Base-by-base conservation (phyloP, 2,888 invertebrate species). In the Blera fallax region DNA sequence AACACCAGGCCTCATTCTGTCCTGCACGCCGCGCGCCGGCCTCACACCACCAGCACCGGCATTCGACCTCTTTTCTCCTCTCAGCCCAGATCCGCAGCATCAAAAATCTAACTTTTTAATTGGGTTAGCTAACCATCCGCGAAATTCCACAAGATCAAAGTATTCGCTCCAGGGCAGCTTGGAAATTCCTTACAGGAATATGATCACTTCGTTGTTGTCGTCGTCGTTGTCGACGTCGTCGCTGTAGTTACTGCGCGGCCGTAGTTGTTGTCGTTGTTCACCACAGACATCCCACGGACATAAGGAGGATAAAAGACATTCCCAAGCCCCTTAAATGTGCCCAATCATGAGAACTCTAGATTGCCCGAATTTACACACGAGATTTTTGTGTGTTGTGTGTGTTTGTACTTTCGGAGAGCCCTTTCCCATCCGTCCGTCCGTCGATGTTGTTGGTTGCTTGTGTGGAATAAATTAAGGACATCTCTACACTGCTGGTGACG, bases 91-190 rank as follows among this genome's bases (percentile, higher is more conserved):
- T 62, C 56, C 60, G 62, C 69, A 74, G 70, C 80, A 84, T 80
- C 80, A 84, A 80, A 84, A 84, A 84, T 84, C 84, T 84, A 84
- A 84, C 87, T 85, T 87, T 87, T 88, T 88, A 88, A 88, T 88
- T 88, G 88, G 88, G 88, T 88, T 88, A 88, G 87, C 87, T 88
- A 88, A 87, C 88, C 88, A 88, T 88, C 88, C 88, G 88, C 88
- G 88, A 88, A 88, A 88, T 88, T 88, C 88, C 88, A 77, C 64
- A 87, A 87, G 88, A 87, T 87, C 87, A 88, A 87, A 87, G 84
- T 87, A 87, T 88, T 87, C 84, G 77, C 85, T 77, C 34, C 70
- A 85, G 81, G 81, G 85, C 81, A 85, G 77, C 76, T 76, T 72
- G 65, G 50, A 77, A 81, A 85, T 85, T 85, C 81, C 85, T 85